A percentile compares a stretch with the other conserved stretches of the same genome.
phyloP scores from a whole-genome alignment of 1,140 invertebrate genomes.

The Chrysopa pallens region DNA sequence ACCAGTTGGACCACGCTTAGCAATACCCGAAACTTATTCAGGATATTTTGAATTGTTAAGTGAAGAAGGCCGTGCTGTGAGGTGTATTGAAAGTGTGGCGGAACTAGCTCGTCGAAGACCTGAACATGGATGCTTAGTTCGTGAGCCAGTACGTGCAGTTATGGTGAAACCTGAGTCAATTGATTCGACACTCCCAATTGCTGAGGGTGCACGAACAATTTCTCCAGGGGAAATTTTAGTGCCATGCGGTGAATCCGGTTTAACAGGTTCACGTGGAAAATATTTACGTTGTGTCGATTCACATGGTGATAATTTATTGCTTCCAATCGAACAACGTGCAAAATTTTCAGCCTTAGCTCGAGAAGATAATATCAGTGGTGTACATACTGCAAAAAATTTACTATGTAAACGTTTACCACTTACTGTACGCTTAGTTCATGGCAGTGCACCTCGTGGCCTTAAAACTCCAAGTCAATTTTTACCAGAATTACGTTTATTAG shows the following conservation, averaged over 20 bases:
- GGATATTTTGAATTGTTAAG: constrained; percentile 89
- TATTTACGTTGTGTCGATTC: constrained; percentile 74
- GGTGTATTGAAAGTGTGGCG: constrained; percentile 73
- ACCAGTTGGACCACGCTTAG: constrained; percentile 60
- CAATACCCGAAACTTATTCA: constrained; percentile 76
- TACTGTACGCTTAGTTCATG: constrained; percentile 78
- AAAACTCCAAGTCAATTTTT: constrained; percentile 65
- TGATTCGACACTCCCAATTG: constrained; percentile 30
- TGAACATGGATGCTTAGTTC: constrained; percentile 59
- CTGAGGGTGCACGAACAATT: constrained; percentile 53
- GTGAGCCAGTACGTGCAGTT: constrained; percentile 71
- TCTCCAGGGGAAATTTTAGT: constrained; percentile 49
- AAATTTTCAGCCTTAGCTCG: constrained; percentile 79
- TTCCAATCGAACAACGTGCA: constrained; percentile 70
- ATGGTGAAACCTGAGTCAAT: constrained; percentile 45
- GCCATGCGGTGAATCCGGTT: constrained; percentile 37
- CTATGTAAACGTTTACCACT: constrained; percentile 74
- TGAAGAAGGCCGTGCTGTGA: constrained; percentile 76
- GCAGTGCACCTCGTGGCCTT: constrained; percentile 57
- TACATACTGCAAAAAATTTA: constrained; percentile 72
- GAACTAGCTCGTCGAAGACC: constrained; percentile 62
- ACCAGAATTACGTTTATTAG: constrained; percentile 63
- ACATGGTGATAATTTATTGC: constrained; percentile 63
- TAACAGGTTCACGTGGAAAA: constrained; percentile 42
- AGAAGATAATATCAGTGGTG: constrained; percentile 83